phyloP scores from a whole-genome alignment of 1,140 invertebrate species.

The Cecropterus lyciades region DNA sequence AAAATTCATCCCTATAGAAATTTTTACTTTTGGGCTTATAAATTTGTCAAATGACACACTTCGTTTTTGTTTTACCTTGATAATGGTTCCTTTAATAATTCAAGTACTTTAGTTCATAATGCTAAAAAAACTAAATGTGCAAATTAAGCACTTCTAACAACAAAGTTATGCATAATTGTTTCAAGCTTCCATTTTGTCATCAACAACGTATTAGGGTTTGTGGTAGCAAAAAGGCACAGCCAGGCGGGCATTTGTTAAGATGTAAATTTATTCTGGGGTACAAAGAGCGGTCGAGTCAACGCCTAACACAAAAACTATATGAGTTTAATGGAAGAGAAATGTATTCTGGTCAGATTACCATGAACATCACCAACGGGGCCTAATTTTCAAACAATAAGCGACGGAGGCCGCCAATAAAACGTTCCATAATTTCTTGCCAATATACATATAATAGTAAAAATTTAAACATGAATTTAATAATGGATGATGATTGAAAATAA shows the following conservation, averaged over 20 bases:
- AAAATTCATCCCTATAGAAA: too few relatives aligned
- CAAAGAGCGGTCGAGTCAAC: conserved; percentile 53
- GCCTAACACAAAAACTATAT: conserved; percentile 62
- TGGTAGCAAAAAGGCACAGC: conserved; percentile 61
- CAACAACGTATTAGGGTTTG: conserved; percentile 66
- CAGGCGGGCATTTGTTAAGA: conserved; percentile 64
- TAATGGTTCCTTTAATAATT: not conserved
- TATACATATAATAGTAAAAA: not conserved
- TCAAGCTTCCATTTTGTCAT: conserved; percentile 61
- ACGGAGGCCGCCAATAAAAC: not conserved
- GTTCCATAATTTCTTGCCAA: conserved; percentile 1
- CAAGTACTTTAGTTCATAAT: not conserved
- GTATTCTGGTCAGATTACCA: conserved; percentile 44
- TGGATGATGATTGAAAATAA: not conserved
- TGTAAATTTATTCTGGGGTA: conserved; percentile 74
- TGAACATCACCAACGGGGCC: conserved; percentile 43
- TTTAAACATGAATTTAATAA: conserved; percentile 2
- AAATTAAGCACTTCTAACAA: conserved; percentile 20
- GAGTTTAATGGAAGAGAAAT: conserved; percentile 51
- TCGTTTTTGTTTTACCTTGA: not conserved
- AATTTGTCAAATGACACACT: too few relatives aligned
- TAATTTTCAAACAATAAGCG: conserved; percentile 40
- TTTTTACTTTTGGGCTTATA: too few relatives aligned
- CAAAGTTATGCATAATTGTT: conserved; percentile 51
- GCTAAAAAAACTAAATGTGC: conserved; percentile 17